phyloP scores from a whole-genome alignment of 2,888 invertebrate species.

The Pyrrhosoma nymphula region DNA sequence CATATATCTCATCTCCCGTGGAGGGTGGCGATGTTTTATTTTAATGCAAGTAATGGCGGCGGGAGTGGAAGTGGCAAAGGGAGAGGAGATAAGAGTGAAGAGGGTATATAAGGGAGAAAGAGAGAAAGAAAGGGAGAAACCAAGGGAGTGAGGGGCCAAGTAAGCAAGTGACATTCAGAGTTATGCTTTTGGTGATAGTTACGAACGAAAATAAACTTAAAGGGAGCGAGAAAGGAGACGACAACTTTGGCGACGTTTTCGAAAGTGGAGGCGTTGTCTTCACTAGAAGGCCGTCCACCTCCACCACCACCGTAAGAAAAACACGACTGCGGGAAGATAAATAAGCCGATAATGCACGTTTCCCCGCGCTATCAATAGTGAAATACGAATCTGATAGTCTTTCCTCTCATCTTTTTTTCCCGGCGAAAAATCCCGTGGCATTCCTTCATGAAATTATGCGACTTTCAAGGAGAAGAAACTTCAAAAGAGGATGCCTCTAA shows the following conservation, averaged over 20 bases:
- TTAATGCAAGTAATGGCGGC: background rate
- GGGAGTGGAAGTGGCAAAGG: background rate
- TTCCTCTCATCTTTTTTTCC: background rate
- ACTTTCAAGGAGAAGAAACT: background rate
- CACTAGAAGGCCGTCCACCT: slow-evolving; percentile 1
- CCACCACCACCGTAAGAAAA: background rate
- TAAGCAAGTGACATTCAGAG: slow-evolving; percentile 29
- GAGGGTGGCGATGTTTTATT: slow-evolving; percentile 20
- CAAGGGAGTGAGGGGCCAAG: background rate
- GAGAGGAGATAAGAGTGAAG: slow-evolving; percentile 33
- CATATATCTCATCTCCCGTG: background rate
- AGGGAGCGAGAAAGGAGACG: slow-evolving; percentile 27
- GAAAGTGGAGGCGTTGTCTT: slow-evolving; percentile 61
- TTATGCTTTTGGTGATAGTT: slow-evolving; percentile 12
- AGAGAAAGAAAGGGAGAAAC: background rate
- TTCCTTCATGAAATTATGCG: background rate
- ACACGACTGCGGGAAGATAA: background rate
- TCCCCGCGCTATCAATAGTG: background rate
- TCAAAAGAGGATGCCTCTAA: background rate
- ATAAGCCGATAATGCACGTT: background rate
- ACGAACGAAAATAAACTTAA: background rate
- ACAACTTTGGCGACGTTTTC: slow-evolving; percentile 61
- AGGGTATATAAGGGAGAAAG: background rate
- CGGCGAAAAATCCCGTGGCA: background rate
- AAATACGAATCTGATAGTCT: background rate